These are phyloP conservation scores for Coenonympha arcania DNA, from an alignment of 2,888 invertebrate genomes.

Conservation along the genomic window DNA sequence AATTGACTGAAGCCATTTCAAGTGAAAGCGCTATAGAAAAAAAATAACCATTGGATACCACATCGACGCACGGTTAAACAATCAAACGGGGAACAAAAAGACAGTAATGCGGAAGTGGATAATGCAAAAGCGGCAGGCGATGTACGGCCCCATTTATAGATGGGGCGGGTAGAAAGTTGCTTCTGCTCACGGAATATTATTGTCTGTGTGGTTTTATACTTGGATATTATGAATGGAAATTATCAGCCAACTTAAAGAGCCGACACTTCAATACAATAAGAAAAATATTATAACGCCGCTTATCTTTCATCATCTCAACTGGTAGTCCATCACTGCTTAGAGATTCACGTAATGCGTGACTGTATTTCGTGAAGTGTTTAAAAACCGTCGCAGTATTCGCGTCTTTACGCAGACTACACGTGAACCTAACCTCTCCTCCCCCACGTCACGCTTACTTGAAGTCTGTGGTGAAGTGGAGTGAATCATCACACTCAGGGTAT, in stretches of 20 bases:
- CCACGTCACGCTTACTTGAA: too few relatives aligned
- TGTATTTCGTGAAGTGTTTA: too few relatives aligned
- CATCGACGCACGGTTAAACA: conserved; percentile 74
- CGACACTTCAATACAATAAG: background rate
- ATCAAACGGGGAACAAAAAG: conserved; percentile 72
- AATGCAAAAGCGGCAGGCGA: conserved; percentile 49
- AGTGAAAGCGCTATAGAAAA: conserved; percentile 66
- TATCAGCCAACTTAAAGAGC: background rate
- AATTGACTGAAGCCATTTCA: conserved; percentile 69
- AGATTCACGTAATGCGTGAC: too few relatives aligned
- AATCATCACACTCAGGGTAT: too few relatives aligned
- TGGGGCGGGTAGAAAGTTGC: conserved; percentile 15
- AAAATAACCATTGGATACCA: conserved; percentile 65
- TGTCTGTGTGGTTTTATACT: background rate
- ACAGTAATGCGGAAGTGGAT: conserved; percentile 71
- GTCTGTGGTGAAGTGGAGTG: too few relatives aligned
- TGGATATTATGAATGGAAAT: background rate
- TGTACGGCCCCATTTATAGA: conserved; percentile 32
- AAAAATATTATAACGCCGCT: too few relatives aligned
- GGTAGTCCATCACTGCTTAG: too few relatives aligned
- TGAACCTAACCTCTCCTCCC: too few relatives aligned
- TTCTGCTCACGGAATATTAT: background rate
- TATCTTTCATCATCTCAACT: too few relatives aligned
- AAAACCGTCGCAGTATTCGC: too few relatives aligned
- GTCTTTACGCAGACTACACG: too few relatives aligned